Conservation (phyloP, 35 echinoderm and acorn worm genomes). For the Apostichopus japonicus region DNA sequence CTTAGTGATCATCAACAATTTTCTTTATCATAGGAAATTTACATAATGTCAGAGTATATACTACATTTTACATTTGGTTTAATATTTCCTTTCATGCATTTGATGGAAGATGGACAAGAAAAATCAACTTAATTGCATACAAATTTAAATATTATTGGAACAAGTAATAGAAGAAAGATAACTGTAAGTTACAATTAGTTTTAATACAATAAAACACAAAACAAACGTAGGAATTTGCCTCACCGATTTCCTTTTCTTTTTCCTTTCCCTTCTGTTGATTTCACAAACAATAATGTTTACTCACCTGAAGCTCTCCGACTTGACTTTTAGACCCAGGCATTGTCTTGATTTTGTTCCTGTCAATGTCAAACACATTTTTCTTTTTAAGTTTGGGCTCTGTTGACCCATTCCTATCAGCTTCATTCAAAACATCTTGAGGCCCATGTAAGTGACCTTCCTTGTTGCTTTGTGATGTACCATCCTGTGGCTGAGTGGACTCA, state of each 20-base stretch:
- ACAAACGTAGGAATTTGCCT: neutral
- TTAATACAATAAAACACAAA: neutral
- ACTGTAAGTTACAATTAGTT: no score
- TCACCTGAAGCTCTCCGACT: slow-evolving; percentile 33
- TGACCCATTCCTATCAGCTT: neutral
- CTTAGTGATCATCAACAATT: no score
- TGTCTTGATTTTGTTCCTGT: slow-evolving; percentile 11
- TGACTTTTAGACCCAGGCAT: slow-evolving; percentile 23
- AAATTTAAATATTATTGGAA: no score
- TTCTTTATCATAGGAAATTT: no score
- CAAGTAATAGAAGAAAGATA: no score
- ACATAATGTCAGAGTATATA: no score
- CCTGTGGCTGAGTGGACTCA: neutral
- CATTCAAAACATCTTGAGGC: neutral
- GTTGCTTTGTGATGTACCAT: neutral
- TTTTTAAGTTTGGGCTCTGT: neutral
- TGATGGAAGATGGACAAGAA: no score
- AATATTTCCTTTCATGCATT: no score
- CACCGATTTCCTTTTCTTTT: neutral
- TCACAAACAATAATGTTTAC: neutral
- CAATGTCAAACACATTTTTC: slow-evolving; percentile 24
- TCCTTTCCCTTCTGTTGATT: neutral
- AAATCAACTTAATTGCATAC: no score
- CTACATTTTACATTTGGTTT: no score
- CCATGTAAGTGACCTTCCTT: neutral